Evolutionary conservation across 1,140 invertebrate genomes (phyloP), one percentile per base, ranked within the genome.

Genomic region (Drosophila pseudoobscura): DNA sequence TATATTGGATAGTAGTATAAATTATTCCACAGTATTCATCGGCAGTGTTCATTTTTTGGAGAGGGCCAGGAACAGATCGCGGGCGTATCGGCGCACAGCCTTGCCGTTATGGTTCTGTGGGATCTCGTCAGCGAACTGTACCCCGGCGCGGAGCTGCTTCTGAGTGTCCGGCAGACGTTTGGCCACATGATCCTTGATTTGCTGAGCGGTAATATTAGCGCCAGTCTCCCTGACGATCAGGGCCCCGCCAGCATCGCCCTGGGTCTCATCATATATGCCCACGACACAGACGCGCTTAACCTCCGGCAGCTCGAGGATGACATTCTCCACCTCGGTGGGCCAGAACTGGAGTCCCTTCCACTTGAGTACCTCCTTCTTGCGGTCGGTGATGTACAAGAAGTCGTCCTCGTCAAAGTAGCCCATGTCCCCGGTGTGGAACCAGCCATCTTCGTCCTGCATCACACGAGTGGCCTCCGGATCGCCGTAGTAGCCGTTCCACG

Each of bases 331-430:
- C 44, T 90, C 88, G n/a, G 66, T 64, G 20, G 89, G 88, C 56
- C 76, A 82, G 64, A 91, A 89, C n/a, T 92, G 91, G n/a, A 77
- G 66, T 4, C 82, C 87, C 29, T 64, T 55, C 84, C 95, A 96
- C 89, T 97, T 97, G 57, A 96, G 95, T 17, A 96, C 92, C 88
- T 96, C 95, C 70, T 96, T 97, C n/a, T 96, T 77, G 45, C 96
- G 91, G 75, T 96, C 96, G 1, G 95, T 93, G 72, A 96, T 93
- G 73, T 92, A 95, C 66, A 95, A 93, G 63, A 92, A 94, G 3
- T 93, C 92, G 9, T 95, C 92, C n/a, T 95, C 92, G 59, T 96
- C 95, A 55, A 94, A 94, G 77, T 94, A 95, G 6, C 94, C 94
- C 51, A 96, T 89, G 87, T 96, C 95, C 6, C 96, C 96, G 15